A percentile compares a stretch with the other conserved stretches of the same genome.
Conservation (phyloP, 2,888 invertebrate species). For the Bombylius major region DNA sequence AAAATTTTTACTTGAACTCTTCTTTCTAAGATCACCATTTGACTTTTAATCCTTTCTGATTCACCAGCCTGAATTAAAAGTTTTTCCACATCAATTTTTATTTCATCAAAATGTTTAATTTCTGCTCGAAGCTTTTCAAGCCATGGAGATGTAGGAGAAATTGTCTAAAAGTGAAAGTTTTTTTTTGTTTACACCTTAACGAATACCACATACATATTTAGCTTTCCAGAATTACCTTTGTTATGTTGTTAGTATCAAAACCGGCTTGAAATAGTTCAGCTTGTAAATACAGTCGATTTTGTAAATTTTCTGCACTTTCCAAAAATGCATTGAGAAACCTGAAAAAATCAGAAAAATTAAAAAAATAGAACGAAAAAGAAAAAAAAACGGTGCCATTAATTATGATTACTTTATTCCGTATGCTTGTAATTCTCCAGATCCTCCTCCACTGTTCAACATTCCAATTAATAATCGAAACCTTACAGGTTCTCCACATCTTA, state of each 20-base stretch:
- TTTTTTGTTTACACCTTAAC: not conserved
- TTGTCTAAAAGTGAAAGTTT: slow-evolving; percentile 39
- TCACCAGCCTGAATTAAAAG: slow-evolving; percentile 56
- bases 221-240: slow-evolving; percentile 29
- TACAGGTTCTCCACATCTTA: slow-evolving; percentile 84
- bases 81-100: slow-evolving; percentile 67
- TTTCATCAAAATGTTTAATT: slow-evolving; percentile 62
- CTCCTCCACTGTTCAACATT: slow-evolving; percentile 69
- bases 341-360: not conserved
- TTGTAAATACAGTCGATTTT: slow-evolving; percentile 70
- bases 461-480: slow-evolving; percentile 83
- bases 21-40: slow-evolving; percentile 56
- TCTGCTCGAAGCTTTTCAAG: slow-evolving; percentile 53
- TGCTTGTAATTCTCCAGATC: slow-evolving; percentile 58
- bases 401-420: slow-evolving; percentile 54
- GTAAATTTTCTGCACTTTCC: slow-evolving; percentile 59
- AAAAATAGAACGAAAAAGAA: too few species aligned
- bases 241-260: slow-evolving; percentile 44
- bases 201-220: not conserved
- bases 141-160: slow-evolving; percentile 49
- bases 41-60: slow-evolving; percentile 56
- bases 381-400: not conserved
- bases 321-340: slow-evolving; percentile 73
- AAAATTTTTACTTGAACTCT: slow-evolving; percentile 47
- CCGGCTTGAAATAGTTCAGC: slow-evolving; percentile 75